Evolutionary conservation across 2,797 vertebrate genomes (phyloP).

Genomic region (Coluber constrictor): DNA sequence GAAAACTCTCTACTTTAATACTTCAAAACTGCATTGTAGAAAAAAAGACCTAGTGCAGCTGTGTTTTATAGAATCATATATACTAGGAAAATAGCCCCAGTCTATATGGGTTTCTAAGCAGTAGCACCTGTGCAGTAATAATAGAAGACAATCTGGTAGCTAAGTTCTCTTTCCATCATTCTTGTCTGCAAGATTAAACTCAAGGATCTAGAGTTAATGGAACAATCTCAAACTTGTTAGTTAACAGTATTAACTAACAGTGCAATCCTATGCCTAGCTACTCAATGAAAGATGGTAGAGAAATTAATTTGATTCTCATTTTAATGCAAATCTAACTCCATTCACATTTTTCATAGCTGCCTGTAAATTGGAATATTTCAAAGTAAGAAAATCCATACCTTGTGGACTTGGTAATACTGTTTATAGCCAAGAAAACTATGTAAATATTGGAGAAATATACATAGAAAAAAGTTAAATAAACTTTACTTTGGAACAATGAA

Average conservation of each 20-base stretch:
- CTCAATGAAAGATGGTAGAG: not conserved
- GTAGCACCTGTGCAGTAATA: not conserved
- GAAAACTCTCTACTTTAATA: slow-evolving; percentile 12
- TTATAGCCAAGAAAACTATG: not conserved
- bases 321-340: not conserved
- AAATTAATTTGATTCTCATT: not conserved
- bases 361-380: not conserved
- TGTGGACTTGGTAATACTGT: not conserved
- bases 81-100: not conserved
- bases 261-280: not conserved
- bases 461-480: not conserved
- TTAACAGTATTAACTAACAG: not conserved
- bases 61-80: not conserved
- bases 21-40: not conserved
- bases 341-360: not conserved
- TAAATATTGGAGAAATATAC: not conserved
- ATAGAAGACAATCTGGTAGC: not conserved
- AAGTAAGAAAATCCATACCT: not conserved
- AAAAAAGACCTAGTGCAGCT: not conserved
- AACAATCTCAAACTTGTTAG: not conserved
- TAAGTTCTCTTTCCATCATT: not conserved
- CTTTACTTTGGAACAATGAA: not conserved
- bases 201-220: not conserved
- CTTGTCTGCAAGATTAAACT: not conserved
- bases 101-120: not conserved